Percentiles rank a stretch among this genome's conserved stretches.
Conservation (phyloP, 2,113 vertebrate species). For the Hepsetus odoe region DNA sequence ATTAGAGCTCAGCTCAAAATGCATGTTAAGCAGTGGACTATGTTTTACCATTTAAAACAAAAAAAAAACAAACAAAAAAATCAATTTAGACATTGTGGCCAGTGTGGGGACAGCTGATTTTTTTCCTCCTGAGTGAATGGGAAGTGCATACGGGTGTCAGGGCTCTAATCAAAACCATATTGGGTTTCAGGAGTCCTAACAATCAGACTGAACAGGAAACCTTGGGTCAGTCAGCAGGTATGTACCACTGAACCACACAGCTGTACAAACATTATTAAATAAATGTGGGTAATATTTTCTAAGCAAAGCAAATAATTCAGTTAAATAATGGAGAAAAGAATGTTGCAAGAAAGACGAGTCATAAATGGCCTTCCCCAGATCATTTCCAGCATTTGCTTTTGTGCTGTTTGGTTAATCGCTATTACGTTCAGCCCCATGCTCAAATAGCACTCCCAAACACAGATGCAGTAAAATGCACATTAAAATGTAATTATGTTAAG, state of each 20-base stretch:
- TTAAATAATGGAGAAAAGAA: conserved; percentile 61
- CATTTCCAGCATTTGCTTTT: conserved; percentile 62
- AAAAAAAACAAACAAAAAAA: too few species aligned
- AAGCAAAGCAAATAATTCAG: conserved; percentile 74
- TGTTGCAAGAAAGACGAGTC: conserved; percentile 63
- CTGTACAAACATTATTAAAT: conserved; percentile 77
- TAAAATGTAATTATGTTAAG: conserved; percentile 75
- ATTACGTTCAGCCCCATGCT: conserved; percentile 55
- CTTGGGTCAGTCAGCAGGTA: conserved; percentile 59
- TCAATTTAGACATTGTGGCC: not conserved
- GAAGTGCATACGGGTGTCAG: conserved; percentile 31
- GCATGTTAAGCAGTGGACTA: too few species aligned
- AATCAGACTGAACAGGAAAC: conserved; percentile 66
- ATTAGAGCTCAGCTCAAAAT: not conserved
- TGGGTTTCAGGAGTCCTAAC: conserved; percentile 57
- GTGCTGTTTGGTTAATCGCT: conserved; percentile 59
- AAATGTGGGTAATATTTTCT: conserved; percentile 74
- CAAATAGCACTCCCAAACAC: conserved; percentile 64
- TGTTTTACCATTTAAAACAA: too few species aligned
- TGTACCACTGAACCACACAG: conserved; percentile 66
- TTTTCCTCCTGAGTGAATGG: conserved; percentile 15
- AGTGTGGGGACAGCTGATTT: conserved; percentile 3
- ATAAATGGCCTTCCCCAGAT: conserved; percentile 60
- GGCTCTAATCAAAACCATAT: conserved; percentile 63
- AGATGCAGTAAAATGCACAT: conserved; percentile 65